Percentiles rank a stretch among this genome's conserved stretches.
phyloP scores from a whole-genome alignment of 2,888 invertebrate species.

The Tachina fera region DNA sequence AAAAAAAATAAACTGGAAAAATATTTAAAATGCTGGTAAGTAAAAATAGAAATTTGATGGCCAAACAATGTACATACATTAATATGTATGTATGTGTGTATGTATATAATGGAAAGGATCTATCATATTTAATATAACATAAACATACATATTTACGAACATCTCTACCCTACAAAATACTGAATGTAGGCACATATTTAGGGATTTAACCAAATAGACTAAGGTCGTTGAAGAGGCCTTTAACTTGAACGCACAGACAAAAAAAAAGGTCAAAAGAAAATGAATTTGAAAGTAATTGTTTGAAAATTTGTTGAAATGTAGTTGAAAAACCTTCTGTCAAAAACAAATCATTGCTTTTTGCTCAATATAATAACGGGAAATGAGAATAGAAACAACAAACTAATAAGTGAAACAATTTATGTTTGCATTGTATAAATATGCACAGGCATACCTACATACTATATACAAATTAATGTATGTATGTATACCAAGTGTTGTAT shows the following conservation, averaged over 20 bases:
- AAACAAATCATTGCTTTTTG: conserved; percentile 23
- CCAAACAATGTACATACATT: conserved; percentile 57
- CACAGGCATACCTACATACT: too few species aligned
- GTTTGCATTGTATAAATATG: neutral
- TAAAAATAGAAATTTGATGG: conserved; percentile 64
- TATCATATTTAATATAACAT: conserved; percentile 8
- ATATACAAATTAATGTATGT: too few species aligned
- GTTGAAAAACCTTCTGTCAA: conserved; percentile 36
- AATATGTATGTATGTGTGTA: neutral
- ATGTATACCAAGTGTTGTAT: neutral
- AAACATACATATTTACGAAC: neutral
- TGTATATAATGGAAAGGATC: conserved; percentile 76
- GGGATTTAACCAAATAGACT: conserved; percentile 42
- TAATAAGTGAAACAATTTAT: conserved; percentile 47
- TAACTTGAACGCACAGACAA: conserved; percentile 50
- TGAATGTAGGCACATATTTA: conserved; percentile 40
- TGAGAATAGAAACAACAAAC: conserved; percentile 49
- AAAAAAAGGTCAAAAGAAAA: conserved; percentile 69
- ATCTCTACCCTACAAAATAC: conserved; percentile 10
- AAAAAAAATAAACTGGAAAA: conserved; percentile 32
- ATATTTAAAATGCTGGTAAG: conserved; percentile 28
- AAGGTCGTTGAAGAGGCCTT: conserved; percentile 56
- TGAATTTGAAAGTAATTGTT: conserved; percentile 70
- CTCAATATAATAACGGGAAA: conserved; percentile 45
- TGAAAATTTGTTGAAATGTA: conserved; percentile 52